A percentile compares a stretch with the other conserved stretches of the same genome.
phyloP scores from a whole-genome alignment of 2,113 vertebrate species.

The Noturus placidus region DNA sequence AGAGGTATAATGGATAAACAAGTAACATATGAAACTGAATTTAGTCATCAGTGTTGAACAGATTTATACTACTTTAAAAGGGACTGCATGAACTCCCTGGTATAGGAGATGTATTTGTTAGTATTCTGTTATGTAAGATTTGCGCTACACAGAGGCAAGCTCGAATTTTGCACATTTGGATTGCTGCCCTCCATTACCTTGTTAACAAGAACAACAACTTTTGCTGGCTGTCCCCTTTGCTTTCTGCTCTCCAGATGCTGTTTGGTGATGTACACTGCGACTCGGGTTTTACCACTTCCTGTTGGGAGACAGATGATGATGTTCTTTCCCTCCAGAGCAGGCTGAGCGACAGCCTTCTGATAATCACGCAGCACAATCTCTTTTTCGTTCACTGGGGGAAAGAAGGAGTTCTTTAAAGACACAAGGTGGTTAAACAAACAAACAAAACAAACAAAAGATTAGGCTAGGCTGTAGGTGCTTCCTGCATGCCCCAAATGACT shows the following conservation, averaged over 20 bases:
- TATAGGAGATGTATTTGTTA: background rate
- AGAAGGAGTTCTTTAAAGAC: background rate
- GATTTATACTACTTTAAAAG: background rate
- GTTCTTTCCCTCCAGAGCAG: conserved; percentile 89
- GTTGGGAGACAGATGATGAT: conserved; percentile 94
- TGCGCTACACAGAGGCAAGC: background rate
- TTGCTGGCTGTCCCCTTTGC: conserved; percentile 68
- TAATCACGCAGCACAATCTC: conserved; percentile 85
- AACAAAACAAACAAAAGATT: background rate
- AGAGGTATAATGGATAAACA: background rate
- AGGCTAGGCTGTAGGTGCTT: background rate
- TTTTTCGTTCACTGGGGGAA: conserved; percentile 57
- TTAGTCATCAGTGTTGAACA: background rate
- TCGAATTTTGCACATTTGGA: background rate
- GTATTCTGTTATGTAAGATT: background rate
- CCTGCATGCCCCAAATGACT: background rate
- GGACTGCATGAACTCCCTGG: background rate
- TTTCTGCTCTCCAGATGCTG: conserved; percentile 84
- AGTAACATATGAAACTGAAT: background rate
- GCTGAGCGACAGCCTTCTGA: conserved; percentile 87
- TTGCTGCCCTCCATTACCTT: conserved; percentile 76
- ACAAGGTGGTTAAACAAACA: background rate
- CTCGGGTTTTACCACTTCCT: conserved; percentile 94
- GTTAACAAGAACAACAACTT: conserved; percentile 92
- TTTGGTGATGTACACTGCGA: conserved; percentile 89